A percentile compares a stretch with the other conserved stretches of the same genome.
Conservation (phyloP, 2,888 invertebrate species). For the Aphodius sticticus region DNA sequence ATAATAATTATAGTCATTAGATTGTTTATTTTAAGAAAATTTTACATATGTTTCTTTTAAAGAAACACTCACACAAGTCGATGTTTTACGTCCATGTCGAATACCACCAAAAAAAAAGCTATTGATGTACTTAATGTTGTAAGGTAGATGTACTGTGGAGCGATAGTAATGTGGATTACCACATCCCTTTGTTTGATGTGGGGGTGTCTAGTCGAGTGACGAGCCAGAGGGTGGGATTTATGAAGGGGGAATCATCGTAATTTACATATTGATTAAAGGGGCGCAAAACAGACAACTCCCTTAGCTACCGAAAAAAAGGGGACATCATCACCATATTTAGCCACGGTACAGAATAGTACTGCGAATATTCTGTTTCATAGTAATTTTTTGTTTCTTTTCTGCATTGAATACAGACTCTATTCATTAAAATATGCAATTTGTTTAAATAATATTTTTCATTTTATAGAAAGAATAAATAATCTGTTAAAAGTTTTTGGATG, state of each 20-base stretch:
- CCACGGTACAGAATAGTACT: too few relatives aligned
- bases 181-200: neutral
- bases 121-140: neutral
- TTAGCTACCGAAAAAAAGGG: neutral
- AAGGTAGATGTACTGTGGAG: neutral
- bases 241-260: neutral
- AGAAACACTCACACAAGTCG: too few relatives aligned
- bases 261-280: slow-evolving; percentile 4
- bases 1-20: neutral
- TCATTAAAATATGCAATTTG: too few relatives aligned
- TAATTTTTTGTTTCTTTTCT: too few relatives aligned
- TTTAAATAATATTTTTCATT: too few relatives aligned
- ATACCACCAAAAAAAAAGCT: neutral
- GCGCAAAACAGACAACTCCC: neutral
- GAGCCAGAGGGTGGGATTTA: neutral
- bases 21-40: neutral
- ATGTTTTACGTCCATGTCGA: too few relatives aligned
- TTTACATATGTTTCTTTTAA: neutral
- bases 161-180: neutral
- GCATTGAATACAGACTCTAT: too few relatives aligned
- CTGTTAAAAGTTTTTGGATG: too few relatives aligned
- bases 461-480: too few relatives aligned
- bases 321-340: neutral
- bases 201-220: neutral
- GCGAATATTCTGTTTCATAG: too few relatives aligned